Conservation (phyloP, 2,113 vertebrate species). For the Psilopsiagon aymara region DNA sequence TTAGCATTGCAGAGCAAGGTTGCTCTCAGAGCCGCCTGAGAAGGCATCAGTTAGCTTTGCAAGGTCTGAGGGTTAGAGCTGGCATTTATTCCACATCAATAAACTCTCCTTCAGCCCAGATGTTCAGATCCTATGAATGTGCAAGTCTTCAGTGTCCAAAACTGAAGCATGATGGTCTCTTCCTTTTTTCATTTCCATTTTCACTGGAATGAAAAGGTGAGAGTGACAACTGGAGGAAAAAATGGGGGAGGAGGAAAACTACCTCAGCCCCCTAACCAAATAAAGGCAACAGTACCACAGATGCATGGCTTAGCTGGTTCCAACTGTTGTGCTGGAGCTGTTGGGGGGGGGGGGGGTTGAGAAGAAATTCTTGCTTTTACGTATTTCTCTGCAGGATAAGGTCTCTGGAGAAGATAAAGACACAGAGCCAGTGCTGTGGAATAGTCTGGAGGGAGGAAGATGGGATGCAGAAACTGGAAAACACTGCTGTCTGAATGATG, state of each 20-base stretch:
- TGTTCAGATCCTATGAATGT: neutral
- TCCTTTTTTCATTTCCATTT: neutral
- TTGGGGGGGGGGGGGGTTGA: neutral
- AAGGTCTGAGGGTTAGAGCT: neutral
- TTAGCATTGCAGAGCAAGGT: neutral
- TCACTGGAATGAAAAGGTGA: neutral
- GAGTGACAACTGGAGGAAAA: neutral
- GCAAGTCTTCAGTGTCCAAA: neutral
- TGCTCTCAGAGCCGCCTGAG: neutral
- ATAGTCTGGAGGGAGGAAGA: neutral
- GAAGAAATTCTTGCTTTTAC: neutral
- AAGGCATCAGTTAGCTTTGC: neutral
- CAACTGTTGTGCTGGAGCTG: too few relatives aligned
- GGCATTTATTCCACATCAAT: neutral
- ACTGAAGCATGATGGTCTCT: neutral
- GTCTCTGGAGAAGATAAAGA: neutral
- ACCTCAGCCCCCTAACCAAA: neutral
- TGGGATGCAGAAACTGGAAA: neutral
- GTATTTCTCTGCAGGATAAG: neutral
- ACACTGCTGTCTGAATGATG: rapidly evolving
- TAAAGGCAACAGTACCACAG: too few relatives aligned
- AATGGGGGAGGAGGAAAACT: neutral
- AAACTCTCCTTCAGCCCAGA: neutral
- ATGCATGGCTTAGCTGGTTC: neutral
- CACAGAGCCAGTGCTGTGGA: neutral